These are phyloP conservation scores for Rhinogobio ventralis DNA, from an alignment of 2,797 vertebrate species.

Conservation along the genomic window DNA sequence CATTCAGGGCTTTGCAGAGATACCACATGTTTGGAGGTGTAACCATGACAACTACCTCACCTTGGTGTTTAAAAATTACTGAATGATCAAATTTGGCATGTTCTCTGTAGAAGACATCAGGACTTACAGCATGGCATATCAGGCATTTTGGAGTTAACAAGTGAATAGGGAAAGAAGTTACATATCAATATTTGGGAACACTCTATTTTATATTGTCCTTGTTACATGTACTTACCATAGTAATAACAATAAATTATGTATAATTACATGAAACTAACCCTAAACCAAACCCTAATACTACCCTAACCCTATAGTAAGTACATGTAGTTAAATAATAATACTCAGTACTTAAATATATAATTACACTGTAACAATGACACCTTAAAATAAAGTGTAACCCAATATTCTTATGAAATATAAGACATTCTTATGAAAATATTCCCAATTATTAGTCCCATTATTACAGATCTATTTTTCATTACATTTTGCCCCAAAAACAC, in stretches of 20 bases:
- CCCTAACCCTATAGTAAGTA: too few relatives aligned
- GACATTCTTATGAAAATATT: neutral
- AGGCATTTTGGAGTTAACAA: neutral
- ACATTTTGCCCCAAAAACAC: neutral
- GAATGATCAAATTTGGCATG: neutral
- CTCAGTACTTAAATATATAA: too few relatives aligned
- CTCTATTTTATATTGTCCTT: too few relatives aligned
- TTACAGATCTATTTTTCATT: neutral
- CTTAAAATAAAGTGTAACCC: too few relatives aligned
- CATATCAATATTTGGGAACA: neutral
- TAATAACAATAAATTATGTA: too few relatives aligned
- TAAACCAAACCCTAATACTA: too few relatives aligned
- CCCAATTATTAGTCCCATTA: neutral
- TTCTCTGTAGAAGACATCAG: neutral
- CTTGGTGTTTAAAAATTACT: neutral
- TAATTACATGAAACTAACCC: too few relatives aligned
- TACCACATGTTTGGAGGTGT: neutral
- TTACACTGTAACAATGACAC: too few relatives aligned
- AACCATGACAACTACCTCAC: neutral
- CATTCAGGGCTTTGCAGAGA: neutral
- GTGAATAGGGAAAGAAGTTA: neutral
- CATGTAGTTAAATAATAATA: too few relatives aligned
- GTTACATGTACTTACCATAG: too few relatives aligned
- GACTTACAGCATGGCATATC: neutral
- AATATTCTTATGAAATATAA: too few relatives aligned